Evolutionary conservation across 2,888 invertebrate genomes (phyloP).

Genomic region (Notodonta ziczac): DNA sequence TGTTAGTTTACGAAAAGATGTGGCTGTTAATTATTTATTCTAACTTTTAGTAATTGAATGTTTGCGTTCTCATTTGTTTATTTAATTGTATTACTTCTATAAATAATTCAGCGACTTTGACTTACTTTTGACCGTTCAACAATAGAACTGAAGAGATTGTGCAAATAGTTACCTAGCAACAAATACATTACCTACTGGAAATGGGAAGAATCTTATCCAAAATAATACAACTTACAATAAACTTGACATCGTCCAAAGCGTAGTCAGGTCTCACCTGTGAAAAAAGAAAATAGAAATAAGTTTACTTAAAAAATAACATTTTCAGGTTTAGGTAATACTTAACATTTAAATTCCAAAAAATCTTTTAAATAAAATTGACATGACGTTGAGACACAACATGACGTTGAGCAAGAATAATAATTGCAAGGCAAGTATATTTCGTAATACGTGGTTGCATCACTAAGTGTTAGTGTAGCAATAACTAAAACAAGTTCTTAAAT

Average conservation of each 20-base stretch:
- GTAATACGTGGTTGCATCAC: conserved; percentile 1
- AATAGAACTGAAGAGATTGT: neutral
- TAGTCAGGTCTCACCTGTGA: conserved; percentile 71
- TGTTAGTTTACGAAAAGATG: neutral
- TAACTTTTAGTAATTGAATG: too few relatives aligned
- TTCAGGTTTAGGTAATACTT: too few relatives aligned
- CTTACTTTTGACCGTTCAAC: neutral
- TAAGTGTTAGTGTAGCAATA: neutral
- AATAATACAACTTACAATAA: conserved; percentile 50
- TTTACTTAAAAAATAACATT: neutral
- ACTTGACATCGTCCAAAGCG: conserved; percentile 48
- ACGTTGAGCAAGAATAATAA: neutral
- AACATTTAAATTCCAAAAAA: neutral
- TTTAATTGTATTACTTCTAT: too few relatives aligned
- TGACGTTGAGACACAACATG: neutral
- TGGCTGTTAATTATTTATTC: too few relatives aligned
- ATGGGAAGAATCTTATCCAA: neutral
- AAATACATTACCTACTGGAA: neutral
- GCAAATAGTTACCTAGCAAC: neutral
- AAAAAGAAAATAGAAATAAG: conserved; percentile 38
- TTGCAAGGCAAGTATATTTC: neutral
- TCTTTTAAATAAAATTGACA: too few relatives aligned
- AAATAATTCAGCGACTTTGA: too few relatives aligned
- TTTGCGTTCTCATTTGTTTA: too few relatives aligned
- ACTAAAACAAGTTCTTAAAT: neutral